Evolutionary conservation across 2,888 invertebrate genomes (phyloP), one percentile per base, ranked within the genome.

Genomic region (Xanthostigma xanthostigma): DNA sequence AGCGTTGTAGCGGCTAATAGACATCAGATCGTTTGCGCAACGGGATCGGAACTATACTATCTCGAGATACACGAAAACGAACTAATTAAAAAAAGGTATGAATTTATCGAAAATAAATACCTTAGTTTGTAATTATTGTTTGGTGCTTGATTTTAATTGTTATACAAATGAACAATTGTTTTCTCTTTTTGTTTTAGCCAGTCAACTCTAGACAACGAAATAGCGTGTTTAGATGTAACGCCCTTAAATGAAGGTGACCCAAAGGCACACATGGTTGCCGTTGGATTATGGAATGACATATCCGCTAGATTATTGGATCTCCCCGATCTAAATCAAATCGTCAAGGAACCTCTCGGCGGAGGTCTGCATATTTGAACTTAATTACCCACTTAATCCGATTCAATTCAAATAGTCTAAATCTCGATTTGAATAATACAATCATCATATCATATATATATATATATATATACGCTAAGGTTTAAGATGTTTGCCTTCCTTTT

Each of bases 221-320:
- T 97, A 41, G 95, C 98, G 6, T 98, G 97, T 66, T 67, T 98
- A 47, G 96, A 97, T 69, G 79, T 97, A 44, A 90, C 91, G 3
- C 89, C 93, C 2, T 62, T 87, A 13, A 76, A 76, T 44, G 74
- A 75, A 41, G 74, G 74, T 1, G 72, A 74, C 5, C 73, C 65
- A 1, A 75, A 75, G 48, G 80, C 83, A 0, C 78, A 82, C 46
- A 71, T 93, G 50, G 84, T 90, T 37, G 93, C 93, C 12, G 90
- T 96, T 9, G 96, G 96, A 0, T 71, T 97, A 43, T 98, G 98
- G 98, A 95, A 92, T 1, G 95, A 97, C 62, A 94, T 96, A 58
- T 93, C 93, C 0, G 90, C 92, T 36, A 74, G 92, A 10, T 80
- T 96, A 53, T 71, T 96, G 33, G 76, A 79, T 10, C 65, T 97